Base-by-base conservation (phyloP, 2,113 vertebrate species). In the Salminus brasiliensis region DNA sequence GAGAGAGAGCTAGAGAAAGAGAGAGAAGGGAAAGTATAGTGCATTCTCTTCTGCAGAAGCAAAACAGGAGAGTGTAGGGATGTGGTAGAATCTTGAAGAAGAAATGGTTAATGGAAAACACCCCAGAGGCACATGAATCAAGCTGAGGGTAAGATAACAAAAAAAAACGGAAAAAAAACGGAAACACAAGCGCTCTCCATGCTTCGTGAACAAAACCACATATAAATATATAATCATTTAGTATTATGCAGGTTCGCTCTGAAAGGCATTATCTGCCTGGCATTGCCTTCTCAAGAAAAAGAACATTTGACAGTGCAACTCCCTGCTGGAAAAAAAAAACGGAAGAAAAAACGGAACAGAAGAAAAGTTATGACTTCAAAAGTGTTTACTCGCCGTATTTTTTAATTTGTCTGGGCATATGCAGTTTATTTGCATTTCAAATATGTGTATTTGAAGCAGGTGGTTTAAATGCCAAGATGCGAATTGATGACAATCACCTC, bases 351-450 rank as follows among this genome's bases (percentile, higher is more conserved):
- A 79, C 79, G 78, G 36, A 83, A 49, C 18, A 23, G 82, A 79
- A 57, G 71, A 84, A 90, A 92, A 88, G 87, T 86, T 89, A 84
- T 81, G 82, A 89, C 86, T 88, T 90, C 84, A 89, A 90, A 90
- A 86, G 89, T 88, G 84, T 87, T 86, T 86, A 87, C 85, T 84
- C 79, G 57, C 81, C 60, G 55, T 85, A 76, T 88, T 87, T 85
- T 83, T 92, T 92, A 89, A 92, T 92, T 92, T 92, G 88, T 90
- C 89, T 88, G 88, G 87, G 82, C 90, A 86, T 87, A 91, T 85
- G 83, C 89, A 80, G 87, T 88, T 84, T 88, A 94, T 94, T 94
- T 93, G 93, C 93, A 94, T 94, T 94, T 94, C 92, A 94, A 93
- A 94, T 92, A 82, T 81, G 88, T 87, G 68, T 90, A 91, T 93